Conservation (phyloP, 1,140 invertebrate species). For the Drosophila trapezifrons region DNA sequence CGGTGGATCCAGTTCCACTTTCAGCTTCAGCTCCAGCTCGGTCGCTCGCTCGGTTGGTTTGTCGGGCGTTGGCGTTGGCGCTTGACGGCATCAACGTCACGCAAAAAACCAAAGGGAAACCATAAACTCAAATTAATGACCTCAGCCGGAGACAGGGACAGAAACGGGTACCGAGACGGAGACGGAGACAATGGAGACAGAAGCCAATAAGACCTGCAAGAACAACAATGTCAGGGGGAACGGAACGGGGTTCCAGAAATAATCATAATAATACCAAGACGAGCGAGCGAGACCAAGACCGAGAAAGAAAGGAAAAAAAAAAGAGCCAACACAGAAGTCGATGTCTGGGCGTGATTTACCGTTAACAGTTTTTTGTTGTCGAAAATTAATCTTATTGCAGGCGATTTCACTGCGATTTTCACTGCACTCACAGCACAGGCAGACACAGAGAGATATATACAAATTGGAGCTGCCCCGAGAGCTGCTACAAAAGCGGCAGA, state of each 20-base stretch:
- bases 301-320: conserved; percentile 7
- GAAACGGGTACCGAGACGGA: not conserved
- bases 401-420: conserved; percentile 75
- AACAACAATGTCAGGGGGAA: conserved; percentile 12
- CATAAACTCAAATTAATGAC: conserved; percentile 83
- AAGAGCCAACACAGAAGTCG: conserved; percentile 18
- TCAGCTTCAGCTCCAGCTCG: not conserved
- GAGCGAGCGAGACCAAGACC: conserved; percentile 12
- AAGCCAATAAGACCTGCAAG: conserved; percentile 56
- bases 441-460: conserved; percentile 45
- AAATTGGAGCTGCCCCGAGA: conserved; percentile 70
- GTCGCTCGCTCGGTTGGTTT: conserved; percentile 11
- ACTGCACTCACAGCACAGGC: conserved; percentile 38
- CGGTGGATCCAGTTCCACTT: conserved; percentile 19
- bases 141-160: conserved; percentile 38
- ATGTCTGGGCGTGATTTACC: conserved; percentile 70
- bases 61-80: conserved; percentile 64
- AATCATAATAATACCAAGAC: conserved; percentile 38
- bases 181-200: conserved; percentile 49
- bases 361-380: conserved; percentile 70
- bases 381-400: conserved; percentile 74
- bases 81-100: conserved; percentile 68
- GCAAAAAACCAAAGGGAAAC: conserved; percentile 80
- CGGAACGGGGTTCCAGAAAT: conserved; percentile 14
- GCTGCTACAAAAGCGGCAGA: conserved; percentile 56